Conservation (phyloP, 2,888 invertebrate genomes). For the Tetragonula carbonaria region DNA sequence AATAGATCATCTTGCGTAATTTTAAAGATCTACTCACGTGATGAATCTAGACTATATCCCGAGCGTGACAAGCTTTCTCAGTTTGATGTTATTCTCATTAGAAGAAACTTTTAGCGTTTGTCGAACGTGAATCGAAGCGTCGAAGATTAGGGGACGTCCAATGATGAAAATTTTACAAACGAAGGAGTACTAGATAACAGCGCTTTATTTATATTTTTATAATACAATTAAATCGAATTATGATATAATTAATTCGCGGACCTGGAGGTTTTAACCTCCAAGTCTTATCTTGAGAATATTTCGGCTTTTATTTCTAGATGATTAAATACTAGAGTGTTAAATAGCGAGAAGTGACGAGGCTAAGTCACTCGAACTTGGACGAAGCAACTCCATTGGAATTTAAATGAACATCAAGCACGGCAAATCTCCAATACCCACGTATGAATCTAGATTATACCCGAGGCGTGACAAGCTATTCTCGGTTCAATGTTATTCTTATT, state of each 20-base stretch:
- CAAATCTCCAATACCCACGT: background rate
- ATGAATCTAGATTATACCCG: background rate
- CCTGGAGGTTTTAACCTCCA: no score
- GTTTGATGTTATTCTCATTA: background rate
- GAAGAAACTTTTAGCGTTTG: background rate
- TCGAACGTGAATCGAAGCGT: background rate
- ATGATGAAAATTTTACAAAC: background rate
- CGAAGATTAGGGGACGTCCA: background rate
- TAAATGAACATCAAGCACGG: background rate
- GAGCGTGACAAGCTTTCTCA: no score
- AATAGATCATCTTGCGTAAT: background rate
- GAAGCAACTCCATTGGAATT: background rate
- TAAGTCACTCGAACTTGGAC: background rate
- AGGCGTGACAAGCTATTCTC: no score
- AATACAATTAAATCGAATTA: no score
- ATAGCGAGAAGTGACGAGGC: background rate
- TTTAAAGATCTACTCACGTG: background rate
- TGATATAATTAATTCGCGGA: no score
- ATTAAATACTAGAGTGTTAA: no score
- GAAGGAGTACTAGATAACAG: background rate
- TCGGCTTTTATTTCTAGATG: no score
- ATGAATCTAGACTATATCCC: background rate
- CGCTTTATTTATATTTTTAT: no score
- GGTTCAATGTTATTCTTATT: background rate
- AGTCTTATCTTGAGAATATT: no score